A percentile compares a stretch with the other conserved stretches of the same genome.
phyloP scores from a whole-genome alignment of 2,888 invertebrate species.

The Drosophila villosipedis region DNA sequence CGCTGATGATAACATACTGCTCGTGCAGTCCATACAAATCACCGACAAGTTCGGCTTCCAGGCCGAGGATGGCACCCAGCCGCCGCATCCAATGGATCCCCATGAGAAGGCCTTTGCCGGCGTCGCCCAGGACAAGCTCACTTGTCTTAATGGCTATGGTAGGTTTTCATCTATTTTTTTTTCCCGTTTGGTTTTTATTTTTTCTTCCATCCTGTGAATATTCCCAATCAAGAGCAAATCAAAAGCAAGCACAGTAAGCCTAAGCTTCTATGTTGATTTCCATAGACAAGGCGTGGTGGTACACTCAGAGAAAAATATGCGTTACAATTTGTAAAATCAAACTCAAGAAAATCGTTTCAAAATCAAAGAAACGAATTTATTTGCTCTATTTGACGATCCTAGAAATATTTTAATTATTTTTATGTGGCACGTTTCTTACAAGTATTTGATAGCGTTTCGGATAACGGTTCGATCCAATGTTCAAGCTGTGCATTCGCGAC shows the following conservation, averaged over 20 bases:
- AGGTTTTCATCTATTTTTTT: conserved; percentile 60
- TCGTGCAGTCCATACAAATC: conserved; percentile 96
- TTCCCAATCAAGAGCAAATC: conserved; percentile 76
- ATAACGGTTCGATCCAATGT: neutral
- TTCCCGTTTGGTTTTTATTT: neutral
- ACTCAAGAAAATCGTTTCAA: neutral
- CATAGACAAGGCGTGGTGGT: conserved; percentile 68
- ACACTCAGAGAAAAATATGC: conserved; percentile 1
- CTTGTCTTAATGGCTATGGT: conserved; percentile 85
- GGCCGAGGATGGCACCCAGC: conserved; percentile 85
- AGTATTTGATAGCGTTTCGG: neutral
- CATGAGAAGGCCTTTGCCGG: conserved; percentile 91
- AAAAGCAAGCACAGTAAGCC: conserved; percentile 42
- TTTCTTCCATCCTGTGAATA: conserved; percentile 69
- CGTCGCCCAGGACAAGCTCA: conserved; percentile 86
- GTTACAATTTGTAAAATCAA: neutral
- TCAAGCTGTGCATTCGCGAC: neutral
- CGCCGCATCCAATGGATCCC: conserved; percentile 85
- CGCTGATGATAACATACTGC: conserved; percentile 92
- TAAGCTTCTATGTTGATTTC: conserved; percentile 54
- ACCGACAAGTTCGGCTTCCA: conserved; percentile 97
- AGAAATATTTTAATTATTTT: neutral
- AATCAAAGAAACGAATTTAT: neutral
- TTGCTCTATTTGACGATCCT: neutral
- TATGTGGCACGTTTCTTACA: neutral